These are phyloP conservation scores for Chromis chromis DNA, from an alignment of 2,797 vertebrate species.

Conservation along the genomic window DNA sequence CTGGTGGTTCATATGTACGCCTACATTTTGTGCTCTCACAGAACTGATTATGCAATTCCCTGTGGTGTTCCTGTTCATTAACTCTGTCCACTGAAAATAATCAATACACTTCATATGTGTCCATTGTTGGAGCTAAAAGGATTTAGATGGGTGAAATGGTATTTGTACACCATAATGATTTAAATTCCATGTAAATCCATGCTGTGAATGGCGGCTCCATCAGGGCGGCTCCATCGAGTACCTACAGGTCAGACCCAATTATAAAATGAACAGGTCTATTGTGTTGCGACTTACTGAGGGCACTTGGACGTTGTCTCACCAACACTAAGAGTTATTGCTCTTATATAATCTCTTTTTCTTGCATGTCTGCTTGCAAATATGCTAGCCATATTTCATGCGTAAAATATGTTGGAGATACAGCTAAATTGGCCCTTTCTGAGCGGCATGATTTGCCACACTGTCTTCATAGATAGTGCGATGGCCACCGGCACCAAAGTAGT, in stretches of 20 bases:
- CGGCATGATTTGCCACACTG: slow-evolving; percentile 10
- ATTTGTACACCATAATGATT: slow-evolving; percentile 57
- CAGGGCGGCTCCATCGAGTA: slow-evolving; percentile 57
- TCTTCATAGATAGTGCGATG: neutral
- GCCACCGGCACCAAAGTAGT: slow-evolving; percentile 4
- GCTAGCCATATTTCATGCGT: slow-evolving; percentile 10
- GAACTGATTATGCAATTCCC: slow-evolving; percentile 18
- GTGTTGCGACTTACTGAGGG: slow-evolving; percentile 54
- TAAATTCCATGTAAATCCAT: slow-evolving; percentile 68
- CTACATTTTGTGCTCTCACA: slow-evolving; percentile 11
- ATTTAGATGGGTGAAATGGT: slow-evolving; percentile 44
- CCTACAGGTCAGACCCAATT: slow-evolving; percentile 70
- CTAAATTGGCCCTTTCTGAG: slow-evolving; percentile 19
- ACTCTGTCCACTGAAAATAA: slow-evolving; percentile 44
- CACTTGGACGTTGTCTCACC: slow-evolving; percentile 42
- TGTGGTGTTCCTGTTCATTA: slow-evolving; percentile 43
- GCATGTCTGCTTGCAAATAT: slow-evolving; percentile 22
- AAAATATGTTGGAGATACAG: slow-evolving; percentile 22
- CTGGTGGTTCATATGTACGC: neutral
- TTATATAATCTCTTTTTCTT: slow-evolving; percentile 35
- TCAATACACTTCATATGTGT: slow-evolving; percentile 43
- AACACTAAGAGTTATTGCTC: slow-evolving; percentile 48
- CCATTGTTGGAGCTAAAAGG: slow-evolving; percentile 51
- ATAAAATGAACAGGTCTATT: slow-evolving; percentile 65
- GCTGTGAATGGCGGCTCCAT: slow-evolving; percentile 53